Evolutionary conservation across 1,140 invertebrate genomes (phyloP), one percentile per base, ranked within the genome.

Genomic region (Gryllus bimaculatus): DNA sequence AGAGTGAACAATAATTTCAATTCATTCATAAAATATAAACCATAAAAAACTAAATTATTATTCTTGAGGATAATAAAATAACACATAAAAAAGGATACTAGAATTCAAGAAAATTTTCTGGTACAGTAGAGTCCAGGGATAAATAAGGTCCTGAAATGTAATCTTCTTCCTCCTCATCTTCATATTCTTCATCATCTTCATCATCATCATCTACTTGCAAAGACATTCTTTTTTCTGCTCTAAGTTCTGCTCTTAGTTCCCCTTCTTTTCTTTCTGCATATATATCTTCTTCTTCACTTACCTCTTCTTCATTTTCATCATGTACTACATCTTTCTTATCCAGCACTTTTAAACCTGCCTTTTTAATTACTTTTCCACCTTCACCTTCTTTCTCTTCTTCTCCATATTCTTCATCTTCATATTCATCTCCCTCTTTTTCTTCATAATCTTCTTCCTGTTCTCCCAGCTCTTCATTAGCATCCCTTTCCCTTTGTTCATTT

Each of bases 61-160:
- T 48, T 10, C 15, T n/a, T 77, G 75, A 78, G 79, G 78, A 47
- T 20, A 82, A 79, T 73, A 73, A 47, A 76, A 49, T 39, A 48
- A 75, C 3, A 8, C 26, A 5, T 49, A 54, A 8, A 75, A 80
- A 84, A 86, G 86, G 85, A 86, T 87, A 87, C 86, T 84, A 74
- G 80, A 86, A 84, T 80, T 84, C 78, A 78, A 87, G 82, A 80
- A 86, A 82, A 79, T 86, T 80, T 20, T 79, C 26, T 26, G 83
- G 80, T 8, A 87, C 79, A 8, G 83, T 85, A 77, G 83, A 82
- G 75, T 85, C 78, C 12, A 82, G 8, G 8, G 82, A 81, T 26
- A 76, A 77, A 8, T 21, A 80, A 8, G 83, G 79, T 13, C 78
- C 75, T 0, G 83, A 85, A 21, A 84, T 81, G 78, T 83, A 84